A percentile compares a stretch with the other conserved stretches of the same genome.
Evolutionary conservation across 2,888 invertebrate species (phyloP).

Genomic region (Epicampocera succincta): DNA sequence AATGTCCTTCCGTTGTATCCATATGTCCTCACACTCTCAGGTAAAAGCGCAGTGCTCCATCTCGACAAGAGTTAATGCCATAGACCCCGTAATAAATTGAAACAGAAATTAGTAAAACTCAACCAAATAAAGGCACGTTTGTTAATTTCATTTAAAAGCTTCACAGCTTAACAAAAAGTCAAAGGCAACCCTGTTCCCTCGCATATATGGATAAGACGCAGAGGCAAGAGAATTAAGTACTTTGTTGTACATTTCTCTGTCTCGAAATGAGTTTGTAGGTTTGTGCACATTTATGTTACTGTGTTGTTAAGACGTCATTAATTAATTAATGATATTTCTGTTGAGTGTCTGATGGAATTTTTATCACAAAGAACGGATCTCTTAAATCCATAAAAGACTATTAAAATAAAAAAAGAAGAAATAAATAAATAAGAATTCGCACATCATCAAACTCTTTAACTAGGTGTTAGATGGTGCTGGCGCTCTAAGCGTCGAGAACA

Average conservation of each 20-base stretch:
- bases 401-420: slow-evolving; percentile 9
- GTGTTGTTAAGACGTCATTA: slow-evolving; percentile 68
- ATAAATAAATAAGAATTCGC: slow-evolving; percentile 44
- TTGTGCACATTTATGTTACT: slow-evolving; percentile 32
- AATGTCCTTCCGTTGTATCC: too few relatives aligned
- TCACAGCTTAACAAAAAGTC: too few relatives aligned
- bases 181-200: too few relatives aligned
- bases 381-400: slow-evolving; percentile 54
- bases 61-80: too few relatives aligned
- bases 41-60: too few relatives aligned
- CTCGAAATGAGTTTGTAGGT: not conserved
- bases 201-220: not conserved
- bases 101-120: too few relatives aligned
- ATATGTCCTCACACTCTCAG: too few relatives aligned
- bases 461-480: slow-evolving; percentile 60
- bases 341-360: slow-evolving; percentile 64
- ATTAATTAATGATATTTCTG: slow-evolving; percentile 68
- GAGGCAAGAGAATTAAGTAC: not conserved
- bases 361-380: slow-evolving; percentile 68
- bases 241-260: not conserved
- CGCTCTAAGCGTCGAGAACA: slow-evolving; percentile 34
- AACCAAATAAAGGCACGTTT: too few relatives aligned
- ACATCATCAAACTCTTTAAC: slow-evolving; percentile 41
- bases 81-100: too few relatives aligned
- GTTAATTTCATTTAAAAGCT: too few relatives aligned